Percentiles rank a stretch among this genome's conserved stretches.
Evolutionary conservation across 2,888 invertebrate species (phyloP).

Genomic region (Quadriops clusia): DNA sequence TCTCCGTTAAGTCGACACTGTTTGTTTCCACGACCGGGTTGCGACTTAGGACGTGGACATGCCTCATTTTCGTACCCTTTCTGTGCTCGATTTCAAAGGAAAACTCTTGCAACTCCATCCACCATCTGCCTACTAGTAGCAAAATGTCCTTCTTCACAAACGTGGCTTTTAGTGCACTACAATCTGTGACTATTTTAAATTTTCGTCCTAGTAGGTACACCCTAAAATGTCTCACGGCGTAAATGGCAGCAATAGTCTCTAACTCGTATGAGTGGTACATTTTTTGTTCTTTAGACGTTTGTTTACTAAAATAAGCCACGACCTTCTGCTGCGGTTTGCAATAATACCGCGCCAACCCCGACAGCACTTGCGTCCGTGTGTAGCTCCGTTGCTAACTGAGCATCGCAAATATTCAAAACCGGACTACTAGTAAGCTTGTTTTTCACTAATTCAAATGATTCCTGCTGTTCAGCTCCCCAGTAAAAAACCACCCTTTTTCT

Average conservation of each 20-base stretch:
- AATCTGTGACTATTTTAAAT: constrained; percentile 11
- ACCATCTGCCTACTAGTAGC: constrained; percentile 9
- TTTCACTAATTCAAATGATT: constrained; percentile 9
- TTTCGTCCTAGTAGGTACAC: constrained; percentile 8
- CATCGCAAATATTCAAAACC: constrained; percentile 12
- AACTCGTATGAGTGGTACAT: constrained; percentile 17
- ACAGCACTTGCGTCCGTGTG: constrained; percentile 1
- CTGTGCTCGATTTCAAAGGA: constrained; percentile 6
- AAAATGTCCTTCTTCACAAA: constrained; percentile 9
- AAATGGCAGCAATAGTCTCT: constrained; percentile 13
- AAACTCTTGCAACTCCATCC: constrained; percentile 9
- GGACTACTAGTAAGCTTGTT: constrained; percentile 11
- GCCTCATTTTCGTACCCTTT: constrained; percentile 6
- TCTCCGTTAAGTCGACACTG: constrained; percentile 1
- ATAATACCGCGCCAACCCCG: constrained; percentile 1
- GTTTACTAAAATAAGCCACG: constrained; percentile 16
- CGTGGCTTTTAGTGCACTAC: constrained; percentile 8
- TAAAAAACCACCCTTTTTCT: constrained; percentile 9
- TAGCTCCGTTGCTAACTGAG: constrained; percentile 8
- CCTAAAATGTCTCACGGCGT: constrained; percentile 7
- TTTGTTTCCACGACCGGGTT: not conserved
- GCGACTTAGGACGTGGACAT: constrained; percentile 5
- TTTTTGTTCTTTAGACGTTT: constrained; percentile 14
- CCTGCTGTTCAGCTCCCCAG: constrained; percentile 10
- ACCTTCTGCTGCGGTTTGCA: not conserved